These are phyloP conservation scores for Gnathonemus echidnorhynchus DNA, from an alignment of 2,113 vertebrate genomes.

Conservation along the genomic window DNA sequence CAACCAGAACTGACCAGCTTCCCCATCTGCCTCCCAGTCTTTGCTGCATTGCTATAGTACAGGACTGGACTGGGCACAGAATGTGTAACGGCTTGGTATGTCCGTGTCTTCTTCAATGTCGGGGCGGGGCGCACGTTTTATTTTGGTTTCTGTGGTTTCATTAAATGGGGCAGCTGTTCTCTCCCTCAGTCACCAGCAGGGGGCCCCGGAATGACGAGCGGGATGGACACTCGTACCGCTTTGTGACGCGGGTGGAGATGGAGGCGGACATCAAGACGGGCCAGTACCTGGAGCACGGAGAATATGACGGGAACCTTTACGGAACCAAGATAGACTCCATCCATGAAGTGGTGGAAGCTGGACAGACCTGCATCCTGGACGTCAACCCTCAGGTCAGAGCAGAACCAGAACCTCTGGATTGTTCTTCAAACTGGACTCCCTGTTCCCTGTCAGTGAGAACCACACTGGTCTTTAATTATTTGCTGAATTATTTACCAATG, in stretches of 20 bases:
- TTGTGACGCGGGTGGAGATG: constrained; percentile 86
- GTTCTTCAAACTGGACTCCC: neutral
- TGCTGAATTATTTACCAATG: neutral
- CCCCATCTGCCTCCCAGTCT: neutral
- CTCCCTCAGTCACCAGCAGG: constrained; percentile 78
- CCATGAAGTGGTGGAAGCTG: constrained; percentile 83
- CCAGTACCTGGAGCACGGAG: constrained; percentile 90
- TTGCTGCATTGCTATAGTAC: neutral
- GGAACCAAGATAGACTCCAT: constrained; percentile 97
- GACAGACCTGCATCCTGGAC: constrained; percentile 91
- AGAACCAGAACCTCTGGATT: neutral
- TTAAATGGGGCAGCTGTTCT: neutral
- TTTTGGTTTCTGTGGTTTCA: neutral
- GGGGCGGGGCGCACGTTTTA: neutral
- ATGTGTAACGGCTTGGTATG: neutral
- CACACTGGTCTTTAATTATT: neutral
- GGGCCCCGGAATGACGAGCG: constrained; percentile 86
- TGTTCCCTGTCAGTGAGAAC: neutral
- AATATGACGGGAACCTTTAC: constrained; percentile 96
- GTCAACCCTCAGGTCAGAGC: constrained; percentile 86
- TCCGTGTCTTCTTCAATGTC: neutral
- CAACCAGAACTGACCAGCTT: neutral
- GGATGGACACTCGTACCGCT: constrained; percentile 85
- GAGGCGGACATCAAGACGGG: constrained; percentile 86
- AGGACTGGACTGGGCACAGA: neutral